Base-by-base conservation (phyloP, 2,797 vertebrate genomes). In the Chromobotia macracanthus region DNA sequence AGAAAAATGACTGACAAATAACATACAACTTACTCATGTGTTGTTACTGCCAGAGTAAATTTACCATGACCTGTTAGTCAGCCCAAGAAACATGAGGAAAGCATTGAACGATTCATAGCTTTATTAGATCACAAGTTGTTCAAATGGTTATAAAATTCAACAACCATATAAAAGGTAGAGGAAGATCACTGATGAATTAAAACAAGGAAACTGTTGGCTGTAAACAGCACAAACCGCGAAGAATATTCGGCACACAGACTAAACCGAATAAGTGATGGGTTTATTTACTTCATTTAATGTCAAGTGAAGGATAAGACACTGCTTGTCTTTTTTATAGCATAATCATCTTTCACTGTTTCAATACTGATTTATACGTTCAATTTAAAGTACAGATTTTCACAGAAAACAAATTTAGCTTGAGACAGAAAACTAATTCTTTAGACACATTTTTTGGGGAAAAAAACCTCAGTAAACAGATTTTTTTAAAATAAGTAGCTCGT, bases 91-190 rank as follows among this genome's bases (percentile, higher is more conserved):
- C 50, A 35, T 10, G 35, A 51, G 2, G 28, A 64, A 70, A 46
- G 51, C 18, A 53, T 58, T 46, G 63, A 71, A 63, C 46, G 86
- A 87, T 83, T 85, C 70, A 85, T 84, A 82, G 65, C 81, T 88
- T 93, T 92, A 93, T 92, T 92, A 80, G 87, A 87, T 89, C 85
- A 90, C 90, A 91, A 90, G 88, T 63, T 72, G 60, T 76, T 82
- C 70, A 76, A 87, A 84, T 83, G 63, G 79, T 87, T 89, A 87
- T 82, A 90, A 92, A 92, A 91, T 79, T 84, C 56, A 88, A 75
- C 19, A 84, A 75, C 63, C 83, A 75, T 82, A 87, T 80, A 89
- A 82, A 83, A 70, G 46, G 25, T 8, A 64, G 38, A 46, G 25
- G 58, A 46, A 48, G 28, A 28, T 58, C 44, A 56, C 50, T 58